These are phyloP conservation scores for Ectemnius lituratus DNA, from an alignment of 2,888 invertebrate species.

Conservation along the genomic window DNA sequence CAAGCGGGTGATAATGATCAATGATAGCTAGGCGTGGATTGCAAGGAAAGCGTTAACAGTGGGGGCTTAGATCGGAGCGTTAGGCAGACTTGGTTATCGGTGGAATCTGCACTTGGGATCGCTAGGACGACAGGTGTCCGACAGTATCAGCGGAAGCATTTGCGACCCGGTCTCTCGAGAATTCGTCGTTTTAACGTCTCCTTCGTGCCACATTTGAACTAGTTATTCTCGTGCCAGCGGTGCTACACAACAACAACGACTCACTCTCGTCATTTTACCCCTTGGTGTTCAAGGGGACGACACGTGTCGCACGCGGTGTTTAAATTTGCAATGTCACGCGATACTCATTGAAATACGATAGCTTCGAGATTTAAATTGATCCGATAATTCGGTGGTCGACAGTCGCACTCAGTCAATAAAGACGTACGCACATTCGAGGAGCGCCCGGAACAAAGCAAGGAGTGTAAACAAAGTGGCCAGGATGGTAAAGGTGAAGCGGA, in stretches of 20 bases:
- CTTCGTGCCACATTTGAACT: not conserved
- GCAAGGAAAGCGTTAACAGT: not conserved
- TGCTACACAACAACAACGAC: no score
- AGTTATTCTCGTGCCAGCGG: slow-evolving; percentile 2
- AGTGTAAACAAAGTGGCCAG: not conserved
- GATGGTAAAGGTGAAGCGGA: slow-evolving; percentile 1
- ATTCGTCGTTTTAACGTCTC: slow-evolving; percentile 10
- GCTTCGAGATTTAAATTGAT: no score
- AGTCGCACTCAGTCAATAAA: no score
- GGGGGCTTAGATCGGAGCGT: slow-evolving; percentile 22
- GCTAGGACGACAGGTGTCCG: slow-evolving; percentile 36
- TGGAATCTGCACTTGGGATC: slow-evolving; percentile 40
- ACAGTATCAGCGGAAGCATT: slow-evolving; percentile 32
- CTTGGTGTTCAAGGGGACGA: no score
- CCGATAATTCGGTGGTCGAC: no score
- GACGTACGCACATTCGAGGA: not conserved
- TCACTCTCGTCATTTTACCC: no score
- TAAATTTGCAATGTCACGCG: no score
- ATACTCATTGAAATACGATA: no score
- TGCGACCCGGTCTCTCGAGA: not conserved
- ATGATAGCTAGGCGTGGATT: not conserved
- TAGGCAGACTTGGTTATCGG: slow-evolving; percentile 49
- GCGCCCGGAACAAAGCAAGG: not conserved
- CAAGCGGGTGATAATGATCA: no score
- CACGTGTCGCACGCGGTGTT: no score